These are phyloP conservation scores for Sebastes nivosus DNA, from an alignment of 2,797 vertebrate species.

Conservation along the genomic window DNA sequence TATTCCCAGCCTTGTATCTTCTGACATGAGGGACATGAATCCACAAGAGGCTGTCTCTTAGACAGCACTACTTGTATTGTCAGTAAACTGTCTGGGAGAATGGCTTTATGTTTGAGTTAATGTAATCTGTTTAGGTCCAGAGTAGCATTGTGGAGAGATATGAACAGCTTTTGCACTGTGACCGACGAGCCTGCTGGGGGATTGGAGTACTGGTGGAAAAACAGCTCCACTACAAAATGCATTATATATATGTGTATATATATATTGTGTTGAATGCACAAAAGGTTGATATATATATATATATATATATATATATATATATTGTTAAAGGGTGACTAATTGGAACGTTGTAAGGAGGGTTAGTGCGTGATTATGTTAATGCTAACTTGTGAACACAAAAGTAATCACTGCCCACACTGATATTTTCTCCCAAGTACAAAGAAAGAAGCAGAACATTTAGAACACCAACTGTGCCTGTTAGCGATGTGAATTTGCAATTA, in stretches of 20 bases:
- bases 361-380: slow-evolving; percentile 35
- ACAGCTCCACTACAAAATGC: slow-evolving; percentile 17
- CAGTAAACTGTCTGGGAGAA: slow-evolving; percentile 39
- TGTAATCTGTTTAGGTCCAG: slow-evolving; percentile 15
- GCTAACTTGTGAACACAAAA: slow-evolving; percentile 25
- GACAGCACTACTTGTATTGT: slow-evolving; percentile 53
- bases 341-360: slow-evolving; percentile 1
- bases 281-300: background rate
- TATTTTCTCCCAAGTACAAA: slow-evolving; percentile 8
- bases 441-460: background rate
- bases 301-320: background rate
- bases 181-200: background rate
- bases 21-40: slow-evolving; percentile 3
- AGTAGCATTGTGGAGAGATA: slow-evolving; percentile 3
- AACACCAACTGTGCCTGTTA: background rate
- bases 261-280: background rate
- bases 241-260: slow-evolving; percentile 1
- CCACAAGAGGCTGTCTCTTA: slow-evolving; percentile 46
- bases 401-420: slow-evolving; percentile 35
- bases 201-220: background rate
- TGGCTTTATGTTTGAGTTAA: slow-evolving; percentile 34
- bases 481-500: background rate
- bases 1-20: slow-evolving; percentile 15
- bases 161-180: background rate
- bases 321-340: slow-evolving; percentile 37